Evolutionary conservation across 2,113 vertebrate species (phyloP).

Genomic region (Aleadryas rufinucha): DNA sequence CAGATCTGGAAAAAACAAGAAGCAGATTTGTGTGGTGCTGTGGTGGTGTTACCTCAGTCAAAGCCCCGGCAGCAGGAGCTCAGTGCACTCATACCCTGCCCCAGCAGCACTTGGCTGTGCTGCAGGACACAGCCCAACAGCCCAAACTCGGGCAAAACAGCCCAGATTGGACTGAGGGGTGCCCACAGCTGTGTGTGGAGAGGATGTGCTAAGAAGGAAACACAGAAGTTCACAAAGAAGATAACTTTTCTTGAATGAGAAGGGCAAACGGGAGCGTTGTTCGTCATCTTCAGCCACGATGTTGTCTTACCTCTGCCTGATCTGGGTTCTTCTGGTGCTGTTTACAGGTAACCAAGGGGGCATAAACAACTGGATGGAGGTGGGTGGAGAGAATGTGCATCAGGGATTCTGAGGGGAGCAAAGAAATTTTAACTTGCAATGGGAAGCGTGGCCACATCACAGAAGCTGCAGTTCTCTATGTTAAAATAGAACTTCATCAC

Average conservation of each 20-base stretch:
- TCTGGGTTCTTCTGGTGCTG: slow-evolving; percentile 12
- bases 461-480: background rate
- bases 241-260: background rate
- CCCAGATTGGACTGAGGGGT: background rate
- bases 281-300: background rate
- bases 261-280: background rate
- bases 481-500: background rate
- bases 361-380: background rate
- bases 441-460: background rate
- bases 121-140: background rate
- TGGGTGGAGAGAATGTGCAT: background rate
- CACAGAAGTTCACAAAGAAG: background rate
- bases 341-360: slow-evolving; percentile 46
- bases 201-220: background rate
- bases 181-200: background rate
- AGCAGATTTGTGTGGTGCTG: background rate
- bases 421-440: background rate
- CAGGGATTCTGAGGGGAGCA: background rate
- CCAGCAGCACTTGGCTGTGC: background rate
- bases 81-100: accelerated
- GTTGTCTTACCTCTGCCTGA: background rate
- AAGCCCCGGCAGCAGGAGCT: background rate
- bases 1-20: background rate
- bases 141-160: background rate
- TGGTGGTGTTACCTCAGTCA: background rate